Evolutionary conservation across 2,113 vertebrate species (phyloP), one percentile per base, ranked within the genome.

Genomic region (Speoplatyrhinus poulsoni): DNA sequence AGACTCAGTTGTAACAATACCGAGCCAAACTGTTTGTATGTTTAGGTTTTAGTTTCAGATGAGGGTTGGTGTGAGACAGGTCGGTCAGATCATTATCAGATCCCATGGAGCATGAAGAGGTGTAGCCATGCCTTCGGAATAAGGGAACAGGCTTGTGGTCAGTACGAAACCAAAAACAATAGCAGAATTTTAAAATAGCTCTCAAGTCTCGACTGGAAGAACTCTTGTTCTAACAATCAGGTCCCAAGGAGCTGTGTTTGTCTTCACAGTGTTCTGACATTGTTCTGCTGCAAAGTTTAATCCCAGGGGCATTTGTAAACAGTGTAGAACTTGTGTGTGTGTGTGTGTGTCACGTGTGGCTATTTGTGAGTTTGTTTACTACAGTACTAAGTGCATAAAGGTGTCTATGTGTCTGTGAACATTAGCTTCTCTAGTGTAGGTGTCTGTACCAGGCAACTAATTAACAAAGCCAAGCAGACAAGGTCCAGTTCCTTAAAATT

Each of bases 181-280:
- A 81, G 75, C 62, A 60, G 84, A 88, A 88, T 87, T 68, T 48
- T 52, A 71, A 80, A 85, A 82, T 59, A 78, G 65, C 75, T 73
- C 65, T 75, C 75, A 67, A 77, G 85, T 87, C 77, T 89, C 64
- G 46, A 79, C 80, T 83, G 82, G 77, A 86, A 78, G 82, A 86
- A 81, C 84, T 85, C 74, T 55, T 81, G 80, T 89, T 90, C 72
- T 89, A 87, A 88, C 87, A 87, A 88, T 85, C 80, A 87, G 84
- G 82, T 85, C 85, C 86, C 0, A n/a, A 85, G 88, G 85, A 86
- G 70, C 75, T 36, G 3, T 79, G 84, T 88, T 83, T 76, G 79
- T 82, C 84, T 87, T 88, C 82, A 73, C 76, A 49, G 76, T 49
- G 67, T 82, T 82, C 84, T 81, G 80, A 85, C 82, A 86, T 83